Base-by-base conservation (phyloP, 2,113 vertebrate genomes). In the Carassius auratus region DNA sequence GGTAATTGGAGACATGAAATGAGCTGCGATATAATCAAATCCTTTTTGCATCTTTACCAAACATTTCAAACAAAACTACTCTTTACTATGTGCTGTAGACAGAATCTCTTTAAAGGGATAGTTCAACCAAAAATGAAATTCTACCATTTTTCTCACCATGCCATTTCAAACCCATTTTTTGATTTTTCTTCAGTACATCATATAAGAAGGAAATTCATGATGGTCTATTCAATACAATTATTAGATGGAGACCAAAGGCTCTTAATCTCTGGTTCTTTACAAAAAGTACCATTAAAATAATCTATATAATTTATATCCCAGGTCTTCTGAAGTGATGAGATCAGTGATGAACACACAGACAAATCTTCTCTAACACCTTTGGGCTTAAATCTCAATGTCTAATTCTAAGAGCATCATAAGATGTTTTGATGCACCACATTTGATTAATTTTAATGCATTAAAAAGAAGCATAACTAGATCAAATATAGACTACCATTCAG, bases 11-110 rank as follows among this genome's bases (percentile, higher is more conserved):
- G 64, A 9, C 21, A 76, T 19, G 52, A 19, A 76, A 50, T 36
- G 3, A 62, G 48, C 23, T 79, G 7, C 42, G 1, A 8, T 45
- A 36, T 76, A 55, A 8, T 36, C 6, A 81, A 64, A 42, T 69
- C 6, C 26, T 26, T 83, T 52, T 6, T 55, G 4, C 12, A 13
- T 50, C 14, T 68, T 15, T 68, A 17, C 64, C 26, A 68, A 66
- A 68, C 64, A 68, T 68, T 66, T 66, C 26, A 68, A 15, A 68
- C 26, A 15, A 33, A 66, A 30, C 13, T 15, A 33, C 26, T 66
- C 14, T 68, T 68, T 17, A 45, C 69, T 74, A n/a, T n/a, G 69
- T 74, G 69, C 36, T 45, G 9, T 74, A 42, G 68, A 71, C 33
- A 36, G 33, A 71, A 38, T 71, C 30, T 71, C 7, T 33, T 45